Evolutionary conservation across 2,797 vertebrate species (phyloP).

Genomic region (Clarias pachynema): DNA sequence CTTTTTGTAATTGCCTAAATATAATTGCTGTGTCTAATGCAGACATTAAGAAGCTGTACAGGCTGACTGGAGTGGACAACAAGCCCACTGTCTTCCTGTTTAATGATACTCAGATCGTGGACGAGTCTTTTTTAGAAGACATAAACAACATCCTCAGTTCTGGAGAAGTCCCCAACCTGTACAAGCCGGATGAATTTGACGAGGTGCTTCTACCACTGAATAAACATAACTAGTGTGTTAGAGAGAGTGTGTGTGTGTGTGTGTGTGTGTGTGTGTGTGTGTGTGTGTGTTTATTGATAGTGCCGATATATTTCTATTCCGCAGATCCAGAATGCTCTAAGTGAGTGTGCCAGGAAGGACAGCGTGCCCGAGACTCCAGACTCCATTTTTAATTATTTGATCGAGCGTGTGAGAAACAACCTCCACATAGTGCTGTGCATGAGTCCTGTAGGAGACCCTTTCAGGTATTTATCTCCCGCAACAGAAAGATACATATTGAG

Average conservation of each 20-base stretch:
- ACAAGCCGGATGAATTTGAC: slow-evolving; percentile 85
- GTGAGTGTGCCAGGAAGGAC: slow-evolving; percentile 77
- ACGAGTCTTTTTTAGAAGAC: slow-evolving; percentile 86
- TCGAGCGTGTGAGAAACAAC: slow-evolving; percentile 86
- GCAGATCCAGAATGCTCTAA: slow-evolving; percentile 79
- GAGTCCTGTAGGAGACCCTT: slow-evolving; percentile 87
- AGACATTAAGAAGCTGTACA: slow-evolving; percentile 89
- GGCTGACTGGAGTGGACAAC: slow-evolving; percentile 82
- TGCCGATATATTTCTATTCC: slow-evolving; percentile 13
- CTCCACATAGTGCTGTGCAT: slow-evolving; percentile 88
- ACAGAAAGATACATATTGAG: slow-evolving; percentile 1
- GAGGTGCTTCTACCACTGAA: slow-evolving; percentile 74
- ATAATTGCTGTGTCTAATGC: slow-evolving; percentile 43
- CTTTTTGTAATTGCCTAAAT: slow-evolving; percentile 7
- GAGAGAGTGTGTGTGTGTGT: neutral
- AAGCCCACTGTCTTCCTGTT: slow-evolving; percentile 86
- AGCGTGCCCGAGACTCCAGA: slow-evolving; percentile 78
- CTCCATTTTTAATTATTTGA: slow-evolving; percentile 82
- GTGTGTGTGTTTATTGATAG: neutral
- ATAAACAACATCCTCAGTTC: slow-evolving; percentile 90
- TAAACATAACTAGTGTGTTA: neutral
- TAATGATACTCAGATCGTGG: slow-evolving; percentile 84
- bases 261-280: neutral
- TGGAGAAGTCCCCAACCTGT: slow-evolving; percentile 89
- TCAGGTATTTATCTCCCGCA: slow-evolving; percentile 75